Percentiles rank a stretch among this genome's conserved stretches.
phyloP scores from a whole-genome alignment of 2,113 vertebrate genomes.

The Phocoena sinus region DNA sequence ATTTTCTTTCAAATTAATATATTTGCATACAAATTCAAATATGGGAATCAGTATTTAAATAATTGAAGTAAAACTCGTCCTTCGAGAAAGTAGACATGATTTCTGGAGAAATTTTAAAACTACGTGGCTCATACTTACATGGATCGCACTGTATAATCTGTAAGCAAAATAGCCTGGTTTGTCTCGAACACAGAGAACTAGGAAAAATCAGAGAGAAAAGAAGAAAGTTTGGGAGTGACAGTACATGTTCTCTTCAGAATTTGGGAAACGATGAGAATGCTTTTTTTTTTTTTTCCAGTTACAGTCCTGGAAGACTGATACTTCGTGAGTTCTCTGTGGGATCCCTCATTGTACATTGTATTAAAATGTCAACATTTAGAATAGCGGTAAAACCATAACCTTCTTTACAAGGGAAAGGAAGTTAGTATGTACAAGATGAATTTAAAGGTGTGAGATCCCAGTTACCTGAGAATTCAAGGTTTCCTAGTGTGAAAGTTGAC shows the following conservation, averaged over 20 bases:
- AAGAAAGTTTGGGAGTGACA: background rate
- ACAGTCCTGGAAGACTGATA: background rate
- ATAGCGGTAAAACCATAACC: background rate
- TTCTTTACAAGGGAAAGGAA: background rate
- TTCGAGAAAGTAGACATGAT: background rate
- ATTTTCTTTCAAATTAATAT: conserved; percentile 34
- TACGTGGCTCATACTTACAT: conserved; percentile 78
- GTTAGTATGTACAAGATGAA: background rate
- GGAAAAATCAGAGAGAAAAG: conserved; percentile 49
- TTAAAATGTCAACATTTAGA: background rate
- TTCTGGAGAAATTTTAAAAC: conserved; percentile 2
- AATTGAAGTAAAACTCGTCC: background rate
- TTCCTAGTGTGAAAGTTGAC: background rate
- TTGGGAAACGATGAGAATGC: background rate
- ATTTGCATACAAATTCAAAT: conserved; percentile 1
- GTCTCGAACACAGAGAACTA: conserved; percentile 83
- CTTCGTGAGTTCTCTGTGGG: background rate
- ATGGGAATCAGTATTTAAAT: background rate
- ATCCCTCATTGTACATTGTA: background rate
- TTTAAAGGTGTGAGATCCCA: background rate
- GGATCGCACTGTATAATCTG: conserved; percentile 81
- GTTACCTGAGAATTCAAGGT: background rate
- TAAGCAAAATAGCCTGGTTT: conserved; percentile 85
- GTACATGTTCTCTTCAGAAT: background rate
- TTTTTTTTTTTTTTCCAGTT: background rate